These are phyloP conservation scores for Hydrolagus affinis DNA, from an alignment of 2,113 vertebrate genomes.

Conservation along the genomic window DNA sequence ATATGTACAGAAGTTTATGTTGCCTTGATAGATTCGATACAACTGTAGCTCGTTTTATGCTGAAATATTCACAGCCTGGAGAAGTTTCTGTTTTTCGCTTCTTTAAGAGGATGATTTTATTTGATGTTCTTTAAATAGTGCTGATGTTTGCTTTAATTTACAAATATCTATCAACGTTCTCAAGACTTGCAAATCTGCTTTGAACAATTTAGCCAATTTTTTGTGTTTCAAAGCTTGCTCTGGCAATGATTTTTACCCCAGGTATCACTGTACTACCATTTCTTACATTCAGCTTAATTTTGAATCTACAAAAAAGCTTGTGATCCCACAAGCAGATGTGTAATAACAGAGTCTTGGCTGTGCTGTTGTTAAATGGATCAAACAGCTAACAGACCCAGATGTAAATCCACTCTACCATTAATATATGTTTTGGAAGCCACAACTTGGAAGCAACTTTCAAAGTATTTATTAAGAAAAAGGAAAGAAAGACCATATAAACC, in stretches of 20 bases:
- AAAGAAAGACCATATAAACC: neutral
- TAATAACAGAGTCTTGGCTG: neutral
- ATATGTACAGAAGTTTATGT: conserved; percentile 15
- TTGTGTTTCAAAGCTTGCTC: neutral
- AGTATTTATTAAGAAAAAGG: neutral
- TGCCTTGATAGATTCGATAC: neutral
- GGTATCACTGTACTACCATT: neutral
- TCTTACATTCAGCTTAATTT: neutral
- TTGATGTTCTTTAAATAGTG: neutral
- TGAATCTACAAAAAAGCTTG: neutral
- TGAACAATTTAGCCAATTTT: neutral
- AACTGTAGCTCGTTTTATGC: neutral
- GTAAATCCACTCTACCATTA: neutral
- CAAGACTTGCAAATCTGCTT: neutral
- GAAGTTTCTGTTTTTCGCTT: neutral
- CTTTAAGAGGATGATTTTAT: neutral
- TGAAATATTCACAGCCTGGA: conserved; percentile 14
- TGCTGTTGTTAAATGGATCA: neutral
- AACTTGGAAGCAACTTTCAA: neutral
- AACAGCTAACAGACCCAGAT: neutral
- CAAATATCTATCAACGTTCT: neutral
- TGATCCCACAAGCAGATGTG: neutral
- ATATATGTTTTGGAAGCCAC: neutral
- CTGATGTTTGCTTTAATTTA: neutral
- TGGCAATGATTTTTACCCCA: neutral